Percentiles rank a stretch among this genome's conserved stretches.
Evolutionary conservation across 2,797 vertebrate species (phyloP).

Genomic region (Adelosebastes latens): DNA sequence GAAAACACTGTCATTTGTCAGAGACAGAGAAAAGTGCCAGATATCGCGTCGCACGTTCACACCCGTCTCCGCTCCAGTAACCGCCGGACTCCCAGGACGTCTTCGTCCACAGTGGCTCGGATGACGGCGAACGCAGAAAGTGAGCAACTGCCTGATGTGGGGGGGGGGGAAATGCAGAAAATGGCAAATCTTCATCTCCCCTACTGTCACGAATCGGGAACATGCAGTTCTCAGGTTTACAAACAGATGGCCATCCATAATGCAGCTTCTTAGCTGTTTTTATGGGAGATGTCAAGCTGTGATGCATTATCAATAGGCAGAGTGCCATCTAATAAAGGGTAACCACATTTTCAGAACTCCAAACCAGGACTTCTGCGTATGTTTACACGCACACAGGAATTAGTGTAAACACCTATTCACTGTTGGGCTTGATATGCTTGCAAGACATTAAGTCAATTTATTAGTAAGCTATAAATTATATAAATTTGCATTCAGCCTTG

Average conservation of each 20-base stretch:
- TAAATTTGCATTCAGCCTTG: conserved; percentile 24
- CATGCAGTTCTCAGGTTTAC: conserved; percentile 75
- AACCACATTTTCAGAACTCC: conserved; percentile 70
- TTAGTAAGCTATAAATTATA: conserved; percentile 19
- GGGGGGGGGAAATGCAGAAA: conserved; percentile 40
- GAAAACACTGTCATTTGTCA: conserved; percentile 84
- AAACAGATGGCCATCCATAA: conserved; percentile 83
- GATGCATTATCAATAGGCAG: conserved; percentile 81
- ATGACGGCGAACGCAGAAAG: conserved; percentile 59
- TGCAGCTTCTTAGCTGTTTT: conserved; percentile 81
- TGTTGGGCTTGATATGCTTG: conserved; percentile 42
- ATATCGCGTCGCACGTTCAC: conserved; percentile 71
- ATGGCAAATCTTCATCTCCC: conserved; percentile 71
- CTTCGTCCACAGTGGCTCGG: conserved; percentile 66
- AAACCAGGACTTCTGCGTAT: conserved; percentile 57
- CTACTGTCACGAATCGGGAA: conserved; percentile 65
- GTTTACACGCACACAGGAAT: conserved; percentile 45
- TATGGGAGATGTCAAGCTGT: conserved; percentile 80
- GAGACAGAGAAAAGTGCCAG: conserved; percentile 78
- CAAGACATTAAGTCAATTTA: conserved; percentile 43
- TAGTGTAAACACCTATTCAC: conserved; percentile 61
- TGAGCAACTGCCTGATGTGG: conserved; percentile 67
- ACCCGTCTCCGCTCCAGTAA: conserved; percentile 69
- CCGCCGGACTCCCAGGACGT: conserved; percentile 64
- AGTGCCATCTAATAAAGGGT: conserved; percentile 79